Evolutionary conservation across 64 coral and sea anemone species (phyloP), one percentile per base, ranked within the genome.

Genomic region (Porites australiensis): DNA sequence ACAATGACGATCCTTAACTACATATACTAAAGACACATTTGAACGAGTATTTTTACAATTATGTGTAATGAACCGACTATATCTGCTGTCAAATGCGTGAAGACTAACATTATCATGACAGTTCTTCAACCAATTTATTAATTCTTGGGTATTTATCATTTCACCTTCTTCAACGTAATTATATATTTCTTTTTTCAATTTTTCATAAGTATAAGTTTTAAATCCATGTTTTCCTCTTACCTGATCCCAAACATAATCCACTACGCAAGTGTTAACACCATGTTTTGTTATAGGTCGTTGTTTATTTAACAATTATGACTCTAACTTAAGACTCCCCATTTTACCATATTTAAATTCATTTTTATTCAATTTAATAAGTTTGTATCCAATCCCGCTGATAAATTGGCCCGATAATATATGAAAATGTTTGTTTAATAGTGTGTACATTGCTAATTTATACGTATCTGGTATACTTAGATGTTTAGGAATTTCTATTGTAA

Each of bases 201-300:
- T 85, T 0, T 92, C 23, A 76, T 85, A 85, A 47, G 5, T 64
- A 76, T 92, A 92, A 13, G 50, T 92, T 22, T 75, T 86, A 65
- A 92, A 92, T 14, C 90, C 90, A 3, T 5, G 49, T 69, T 8
- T 2, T 14, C 81, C 82, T 50, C 47, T 48, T 0, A 79, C 90
- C 59, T 92, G 81, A 18, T 86, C 70, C 90, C 90, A 92, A 10
- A 92, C 68, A 49, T 84, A 85, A 19, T 92, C 78, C 0, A 92
- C 14, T 0, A 57, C 4, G 6, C 54, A 5, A 9, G 54, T 4
- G 6, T 57, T 57, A 1, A 0, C 54, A 6, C 79, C 77, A 82
- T 83, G 67, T 0, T 1, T 58, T 60, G 82, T 91, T 0, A 91
- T 85, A 4, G 48, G 67, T 86, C 52, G 55, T 60, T 92, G 90